phyloP scores from a whole-genome alignment of 2,113 vertebrate species.

The Phylloscopus trochiloides region DNA sequence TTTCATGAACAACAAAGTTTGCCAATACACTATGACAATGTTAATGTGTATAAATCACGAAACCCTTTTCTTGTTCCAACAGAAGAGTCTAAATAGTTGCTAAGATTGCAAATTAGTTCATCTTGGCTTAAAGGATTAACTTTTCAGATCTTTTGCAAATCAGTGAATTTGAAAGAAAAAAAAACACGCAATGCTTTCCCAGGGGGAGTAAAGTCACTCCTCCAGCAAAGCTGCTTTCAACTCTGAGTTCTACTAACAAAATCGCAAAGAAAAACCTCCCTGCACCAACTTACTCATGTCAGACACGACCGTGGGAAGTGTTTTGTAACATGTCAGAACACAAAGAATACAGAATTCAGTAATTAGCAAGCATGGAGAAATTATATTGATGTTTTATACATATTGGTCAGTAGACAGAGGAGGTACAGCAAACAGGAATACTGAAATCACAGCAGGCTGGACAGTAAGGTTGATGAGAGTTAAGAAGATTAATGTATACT shows the following conservation, averaged over 20 bases:
- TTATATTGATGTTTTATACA: not conserved
- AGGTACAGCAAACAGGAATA: not conserved
- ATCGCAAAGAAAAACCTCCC: not conserved
- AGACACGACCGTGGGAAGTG: not conserved
- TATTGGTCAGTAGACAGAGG: not conserved
- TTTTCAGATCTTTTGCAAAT: slow-evolving; percentile 30
- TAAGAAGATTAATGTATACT: slow-evolving; percentile 76
- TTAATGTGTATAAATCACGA: not conserved
- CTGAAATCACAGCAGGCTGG: not conserved
- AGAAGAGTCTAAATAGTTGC: not conserved
- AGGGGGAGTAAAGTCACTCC: not conserved
- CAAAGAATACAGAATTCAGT: not conserved
- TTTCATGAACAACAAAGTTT: not conserved
- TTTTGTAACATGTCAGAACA: not conserved
- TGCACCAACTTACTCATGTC: not conserved
- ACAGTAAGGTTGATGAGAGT: slow-evolving; percentile 72
- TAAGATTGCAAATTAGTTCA: slow-evolving; percentile 43
- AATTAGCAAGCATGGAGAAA: not conserved
- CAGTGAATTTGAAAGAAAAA: not conserved
- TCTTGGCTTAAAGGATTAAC: slow-evolving; percentile 11
- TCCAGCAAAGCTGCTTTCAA: not conserved
- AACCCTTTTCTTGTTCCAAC: not conserved
- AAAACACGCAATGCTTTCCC: not conserved
- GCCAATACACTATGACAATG: not conserved
- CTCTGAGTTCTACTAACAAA: not conserved